These are phyloP conservation scores for Gastrophysa polygoni DNA, from an alignment of 2,888 invertebrate species.

Conservation along the genomic window DNA sequence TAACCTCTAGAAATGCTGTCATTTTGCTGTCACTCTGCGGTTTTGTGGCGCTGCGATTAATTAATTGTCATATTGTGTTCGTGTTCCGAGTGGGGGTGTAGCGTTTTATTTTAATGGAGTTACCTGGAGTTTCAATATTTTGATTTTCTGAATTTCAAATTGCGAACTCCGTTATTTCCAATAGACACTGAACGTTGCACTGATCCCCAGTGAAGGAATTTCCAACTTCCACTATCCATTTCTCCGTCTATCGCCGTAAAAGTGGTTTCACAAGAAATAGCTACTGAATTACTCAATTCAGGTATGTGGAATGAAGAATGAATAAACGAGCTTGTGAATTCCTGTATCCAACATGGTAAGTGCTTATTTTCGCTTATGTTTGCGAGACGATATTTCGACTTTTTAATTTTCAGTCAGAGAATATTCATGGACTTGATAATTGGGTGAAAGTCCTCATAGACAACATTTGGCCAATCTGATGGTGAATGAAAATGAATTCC, in stretches of 20 bases:
- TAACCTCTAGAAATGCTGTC: too few species aligned
- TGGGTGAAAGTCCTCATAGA: background rate
- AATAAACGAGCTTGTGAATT: background rate
- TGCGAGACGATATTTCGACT: background rate
- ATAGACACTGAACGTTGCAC: background rate
- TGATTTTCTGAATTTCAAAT: background rate
- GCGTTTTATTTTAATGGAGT: background rate
- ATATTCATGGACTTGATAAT: background rate
- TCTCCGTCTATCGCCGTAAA: background rate
- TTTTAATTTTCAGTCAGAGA: too few species aligned
- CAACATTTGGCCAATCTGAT: constrained; percentile 56
- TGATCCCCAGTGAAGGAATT: background rate
- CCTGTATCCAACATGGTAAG: background rate
- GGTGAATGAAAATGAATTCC: constrained; percentile 72
- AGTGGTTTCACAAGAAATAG: background rate
- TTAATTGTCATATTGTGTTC: background rate
- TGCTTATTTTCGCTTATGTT: background rate
- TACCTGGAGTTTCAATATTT: background rate
- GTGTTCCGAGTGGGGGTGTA: background rate
- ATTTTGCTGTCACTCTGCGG: too few species aligned
- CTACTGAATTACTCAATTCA: constrained; percentile 1
- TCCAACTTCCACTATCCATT: background rate
- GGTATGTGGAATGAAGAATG: constrained; percentile 1
- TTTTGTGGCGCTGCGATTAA: too few species aligned
- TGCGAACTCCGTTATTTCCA: background rate